Conservation (phyloP, 2,113 vertebrate genomes). For the Corythornis madagascariensis region DNA sequence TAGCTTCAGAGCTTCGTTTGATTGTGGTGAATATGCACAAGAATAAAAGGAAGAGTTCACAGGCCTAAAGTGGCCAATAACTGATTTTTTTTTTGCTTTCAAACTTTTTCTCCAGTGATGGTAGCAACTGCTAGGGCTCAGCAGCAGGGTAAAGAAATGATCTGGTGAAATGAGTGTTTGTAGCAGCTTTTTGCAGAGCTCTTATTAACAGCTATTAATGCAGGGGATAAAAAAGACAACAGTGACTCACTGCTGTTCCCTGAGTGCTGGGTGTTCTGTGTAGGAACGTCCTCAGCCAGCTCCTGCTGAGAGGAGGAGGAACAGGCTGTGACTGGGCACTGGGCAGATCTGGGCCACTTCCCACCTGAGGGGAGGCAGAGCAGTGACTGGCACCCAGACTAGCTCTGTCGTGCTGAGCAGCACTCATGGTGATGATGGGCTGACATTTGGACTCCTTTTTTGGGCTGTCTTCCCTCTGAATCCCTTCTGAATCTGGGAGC, state of each 20-base stretch:
- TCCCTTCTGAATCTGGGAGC: fast-evolving
- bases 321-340: slow-evolving; percentile 1
- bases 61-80: background rate
- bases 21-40: background rate
- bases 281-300: slow-evolving; percentile 37
- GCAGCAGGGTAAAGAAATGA: background rate
- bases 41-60: background rate
- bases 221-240: background rate
- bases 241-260: slow-evolving; percentile 4
- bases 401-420: background rate
- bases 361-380: background rate
- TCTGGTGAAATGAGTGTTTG: background rate
- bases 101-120: background rate
- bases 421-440: fast-evolving
- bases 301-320: background rate
- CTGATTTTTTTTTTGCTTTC: background rate
- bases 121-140: background rate
- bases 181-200: background rate
- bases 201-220: background rate
- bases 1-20: background rate
- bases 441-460: background rate
- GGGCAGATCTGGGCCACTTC: background rate
- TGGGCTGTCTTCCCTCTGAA: background rate
- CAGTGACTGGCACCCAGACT: fast-evolving
- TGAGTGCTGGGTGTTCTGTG: background rate